Conservation (phyloP, 2,888 invertebrate genomes). For the Stegophylla sp. region DNA sequence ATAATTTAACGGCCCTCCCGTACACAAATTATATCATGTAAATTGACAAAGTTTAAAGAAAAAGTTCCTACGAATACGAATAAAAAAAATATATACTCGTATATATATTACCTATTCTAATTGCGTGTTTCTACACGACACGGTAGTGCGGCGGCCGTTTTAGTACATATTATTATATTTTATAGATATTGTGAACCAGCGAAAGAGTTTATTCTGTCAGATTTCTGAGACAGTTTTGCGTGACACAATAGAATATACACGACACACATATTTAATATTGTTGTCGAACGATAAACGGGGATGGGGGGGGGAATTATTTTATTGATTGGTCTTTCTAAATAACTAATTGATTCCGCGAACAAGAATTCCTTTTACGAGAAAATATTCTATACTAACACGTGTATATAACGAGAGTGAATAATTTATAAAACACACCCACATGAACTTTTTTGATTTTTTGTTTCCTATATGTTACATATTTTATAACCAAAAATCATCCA, state of each 20-base stretch:
- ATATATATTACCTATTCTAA: background rate
- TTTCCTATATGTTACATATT: no score
- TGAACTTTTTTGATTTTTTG: no score
- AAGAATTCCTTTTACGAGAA: background rate
- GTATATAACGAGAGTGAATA: no score
- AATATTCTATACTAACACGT: no score
- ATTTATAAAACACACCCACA: no score
- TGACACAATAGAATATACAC: conserved; percentile 9
- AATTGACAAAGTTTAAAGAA: background rate
- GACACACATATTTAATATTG: no score
- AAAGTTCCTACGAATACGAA: background rate
- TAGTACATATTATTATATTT: no score
- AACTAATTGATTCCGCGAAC: background rate
- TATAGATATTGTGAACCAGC: no score
- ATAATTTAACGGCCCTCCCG: no score
- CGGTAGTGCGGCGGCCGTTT: no score
- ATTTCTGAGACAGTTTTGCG: background rate
- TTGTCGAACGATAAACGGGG: background rate
- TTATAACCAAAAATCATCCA: no score
- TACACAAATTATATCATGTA: background rate
- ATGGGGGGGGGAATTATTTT: background rate
- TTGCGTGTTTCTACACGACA: background rate
- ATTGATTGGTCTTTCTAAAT: background rate
- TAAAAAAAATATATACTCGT: background rate
- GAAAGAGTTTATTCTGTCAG: background rate